Conservation (phyloP, 2,113 vertebrate species). For the Dicentrarchus labrax region DNA sequence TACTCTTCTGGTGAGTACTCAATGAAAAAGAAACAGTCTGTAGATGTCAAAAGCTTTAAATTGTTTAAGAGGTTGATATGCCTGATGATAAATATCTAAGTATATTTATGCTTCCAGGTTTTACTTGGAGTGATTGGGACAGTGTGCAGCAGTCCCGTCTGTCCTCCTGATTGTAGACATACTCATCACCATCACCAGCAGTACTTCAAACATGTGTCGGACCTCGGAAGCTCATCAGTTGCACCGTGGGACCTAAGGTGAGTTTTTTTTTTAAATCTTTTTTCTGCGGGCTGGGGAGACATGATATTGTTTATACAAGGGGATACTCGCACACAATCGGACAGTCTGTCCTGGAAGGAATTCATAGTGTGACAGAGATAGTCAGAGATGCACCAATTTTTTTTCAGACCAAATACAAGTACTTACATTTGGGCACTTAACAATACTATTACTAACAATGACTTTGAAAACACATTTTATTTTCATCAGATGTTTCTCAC, state of each 20-base stretch:
- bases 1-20: constrained; percentile 43
- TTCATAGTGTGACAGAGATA: too few species aligned
- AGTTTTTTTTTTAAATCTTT: neutral
- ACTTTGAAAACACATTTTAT: too few species aligned
- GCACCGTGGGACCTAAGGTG: constrained; percentile 32
- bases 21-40: neutral
- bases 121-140: neutral
- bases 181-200: rapidly evolving
- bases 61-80: too few species aligned
- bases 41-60: neutral
- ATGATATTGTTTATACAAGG: neutral
- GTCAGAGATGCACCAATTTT: too few species aligned
- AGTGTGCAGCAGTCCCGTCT: rapidly evolving
- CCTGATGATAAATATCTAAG: neutral
- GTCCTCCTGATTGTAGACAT: rapidly evolving
- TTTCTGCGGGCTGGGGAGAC: neutral
- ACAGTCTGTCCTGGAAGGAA: too few species aligned
- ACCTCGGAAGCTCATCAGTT: rapidly evolving
- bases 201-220: neutral
- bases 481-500: too few species aligned
- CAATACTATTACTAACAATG: too few species aligned
- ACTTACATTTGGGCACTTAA: too few species aligned
- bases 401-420: too few species aligned
- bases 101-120: constrained; percentile 6
- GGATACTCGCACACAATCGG: too few species aligned